Evolutionary conservation across 2,888 invertebrate genomes (phyloP).

Genomic region (Erebia epiphron): DNA sequence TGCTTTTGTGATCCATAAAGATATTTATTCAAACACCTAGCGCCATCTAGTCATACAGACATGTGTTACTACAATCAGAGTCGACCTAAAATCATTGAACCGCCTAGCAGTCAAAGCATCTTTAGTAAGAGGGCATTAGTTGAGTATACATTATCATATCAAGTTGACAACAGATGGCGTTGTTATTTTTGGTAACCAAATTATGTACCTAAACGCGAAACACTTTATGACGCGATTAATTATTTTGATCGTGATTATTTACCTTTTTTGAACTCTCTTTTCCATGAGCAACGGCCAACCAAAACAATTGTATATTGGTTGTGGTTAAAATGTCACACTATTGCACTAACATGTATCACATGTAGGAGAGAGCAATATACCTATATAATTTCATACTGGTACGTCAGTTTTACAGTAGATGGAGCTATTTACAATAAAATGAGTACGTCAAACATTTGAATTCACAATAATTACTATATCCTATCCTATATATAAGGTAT

Average conservation of each 20-base stretch:
- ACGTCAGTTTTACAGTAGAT: constrained; percentile 1
- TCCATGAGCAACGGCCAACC: too few relatives aligned
- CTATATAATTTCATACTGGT: neutral
- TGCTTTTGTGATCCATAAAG: neutral
- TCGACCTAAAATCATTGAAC: neutral
- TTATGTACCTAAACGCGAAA: too few relatives aligned
- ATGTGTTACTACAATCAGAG: neutral
- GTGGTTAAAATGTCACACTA: too few relatives aligned
- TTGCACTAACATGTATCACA: too few relatives aligned
- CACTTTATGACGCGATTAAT: neutral
- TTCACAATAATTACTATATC: too few relatives aligned
- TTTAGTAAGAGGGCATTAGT: constrained; percentile 1
- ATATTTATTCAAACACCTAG: neutral
- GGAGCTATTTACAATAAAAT: neutral
- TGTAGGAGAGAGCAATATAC: too few relatives aligned
- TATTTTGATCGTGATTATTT: too few relatives aligned
- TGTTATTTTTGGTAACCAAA: neutral
- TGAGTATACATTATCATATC: neutral
- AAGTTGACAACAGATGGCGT: constrained; percentile 18
- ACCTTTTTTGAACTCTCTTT: too few relatives aligned
- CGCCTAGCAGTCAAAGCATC: neutral
- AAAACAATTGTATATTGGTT: too few relatives aligned
- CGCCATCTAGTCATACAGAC: constrained; percentile 16
- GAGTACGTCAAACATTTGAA: too few relatives aligned
- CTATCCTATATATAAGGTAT: too few relatives aligned